Percentiles rank a stretch among this genome's conserved stretches.
Evolutionary conservation across 2,113 vertebrate species (phyloP).

Genomic region (Ictidomys tridecemlineatus): DNA sequence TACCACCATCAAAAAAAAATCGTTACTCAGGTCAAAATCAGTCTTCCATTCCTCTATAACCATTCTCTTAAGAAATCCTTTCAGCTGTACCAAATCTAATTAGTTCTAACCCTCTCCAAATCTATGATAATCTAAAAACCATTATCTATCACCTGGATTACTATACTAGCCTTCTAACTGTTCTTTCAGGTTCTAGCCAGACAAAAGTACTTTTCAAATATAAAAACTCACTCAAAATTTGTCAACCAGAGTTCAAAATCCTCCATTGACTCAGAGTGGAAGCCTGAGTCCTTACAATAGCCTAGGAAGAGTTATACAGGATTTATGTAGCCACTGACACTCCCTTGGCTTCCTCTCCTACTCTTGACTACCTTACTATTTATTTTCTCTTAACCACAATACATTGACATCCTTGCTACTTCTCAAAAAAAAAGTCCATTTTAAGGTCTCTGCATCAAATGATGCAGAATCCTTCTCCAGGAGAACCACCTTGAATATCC

Average conservation of each 20-base stretch:
- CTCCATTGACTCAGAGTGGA: not conserved
- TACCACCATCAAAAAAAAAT: no score
- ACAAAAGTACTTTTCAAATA: conserved; percentile 7
- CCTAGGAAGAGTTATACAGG: not conserved
- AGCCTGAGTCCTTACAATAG: not conserved
- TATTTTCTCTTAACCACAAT: not conserved
- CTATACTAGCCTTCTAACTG: not conserved
- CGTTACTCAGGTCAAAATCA: not conserved
- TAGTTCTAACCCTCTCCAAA: not conserved
- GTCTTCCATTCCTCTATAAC: not conserved
- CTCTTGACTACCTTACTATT: not conserved
- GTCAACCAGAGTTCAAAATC: not conserved
- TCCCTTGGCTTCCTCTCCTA: not conserved
- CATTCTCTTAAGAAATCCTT: not conserved
- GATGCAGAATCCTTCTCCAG: not conserved
- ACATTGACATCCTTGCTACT: not conserved
- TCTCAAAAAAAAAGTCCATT: not conserved
- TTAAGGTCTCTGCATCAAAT: not conserved
- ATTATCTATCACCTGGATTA: not conserved
- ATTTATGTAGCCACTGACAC: not conserved
- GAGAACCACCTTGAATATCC: not conserved
- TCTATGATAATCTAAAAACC: not conserved
- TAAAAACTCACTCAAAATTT: not conserved
- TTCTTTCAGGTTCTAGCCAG: not conserved
- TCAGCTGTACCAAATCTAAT: not conserved